These are phyloP conservation scores for Agapornis canus DNA, from an alignment of 2,797 vertebrate genomes.

Conservation along the genomic window DNA sequence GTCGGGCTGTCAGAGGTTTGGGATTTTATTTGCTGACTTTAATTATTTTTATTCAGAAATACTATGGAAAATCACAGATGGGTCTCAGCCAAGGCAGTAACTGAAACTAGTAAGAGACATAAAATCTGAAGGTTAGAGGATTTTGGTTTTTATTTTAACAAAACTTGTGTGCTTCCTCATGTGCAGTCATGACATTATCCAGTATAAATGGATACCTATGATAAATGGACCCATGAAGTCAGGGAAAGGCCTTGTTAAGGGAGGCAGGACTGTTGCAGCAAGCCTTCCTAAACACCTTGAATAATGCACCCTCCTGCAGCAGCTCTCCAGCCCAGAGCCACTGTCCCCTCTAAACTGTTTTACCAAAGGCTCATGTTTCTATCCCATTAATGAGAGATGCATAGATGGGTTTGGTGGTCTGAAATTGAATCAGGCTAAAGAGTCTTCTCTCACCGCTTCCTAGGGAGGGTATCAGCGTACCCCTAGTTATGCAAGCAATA, in stretches of 20 bases:
- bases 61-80: neutral
- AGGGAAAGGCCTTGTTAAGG: neutral
- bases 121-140: neutral
- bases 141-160: neutral
- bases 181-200: neutral
- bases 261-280: neutral
- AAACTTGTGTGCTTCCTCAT: neutral
- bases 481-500: neutral
- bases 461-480: neutral
- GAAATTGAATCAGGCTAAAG: neutral
- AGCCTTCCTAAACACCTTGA: rapidly evolving
- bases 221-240: neutral
- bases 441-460: neutral
- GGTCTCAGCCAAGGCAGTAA: neutral
- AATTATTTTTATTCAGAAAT: neutral
- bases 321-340: neutral
- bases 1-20: neutral
- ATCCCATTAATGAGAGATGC: rapidly evolving
- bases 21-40: neutral
- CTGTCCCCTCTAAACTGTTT: rapidly evolving
- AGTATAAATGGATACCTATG: neutral
- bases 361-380: neutral
- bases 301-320: neutral
- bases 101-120: neutral
- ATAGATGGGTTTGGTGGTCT: neutral